Percentiles rank a stretch among this genome's conserved stretches.
phyloP scores from a whole-genome alignment of 2,888 invertebrate genomes.

The Ochlodes sylvanus region DNA sequence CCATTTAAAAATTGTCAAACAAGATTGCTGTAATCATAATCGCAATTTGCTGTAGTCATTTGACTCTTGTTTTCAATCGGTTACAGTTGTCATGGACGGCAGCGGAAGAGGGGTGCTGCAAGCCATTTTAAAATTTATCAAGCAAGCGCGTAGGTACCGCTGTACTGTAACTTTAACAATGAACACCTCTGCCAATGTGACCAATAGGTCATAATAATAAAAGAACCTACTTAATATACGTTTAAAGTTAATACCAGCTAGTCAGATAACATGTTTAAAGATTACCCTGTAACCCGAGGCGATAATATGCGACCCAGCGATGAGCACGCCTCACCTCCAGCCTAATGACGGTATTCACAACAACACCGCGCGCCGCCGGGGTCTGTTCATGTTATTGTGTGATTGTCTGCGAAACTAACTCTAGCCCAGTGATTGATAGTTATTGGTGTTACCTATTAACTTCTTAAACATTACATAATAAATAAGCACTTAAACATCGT shows the following conservation, averaged over 20 bases:
- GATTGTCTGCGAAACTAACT: background rate
- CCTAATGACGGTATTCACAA: slow-evolving; percentile 18
- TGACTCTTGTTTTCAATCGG: too few species aligned
- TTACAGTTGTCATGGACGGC: too few species aligned
- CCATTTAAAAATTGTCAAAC: too few species aligned
- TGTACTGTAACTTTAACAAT: too few species aligned
- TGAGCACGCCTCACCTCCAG: slow-evolving; percentile 16
- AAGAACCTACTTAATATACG: background rate
- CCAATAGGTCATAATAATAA: too few species aligned
- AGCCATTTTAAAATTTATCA: too few species aligned
- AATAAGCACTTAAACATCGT: too few species aligned
- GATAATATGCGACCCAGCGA: slow-evolving; percentile 18
- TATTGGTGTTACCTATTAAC: background rate
- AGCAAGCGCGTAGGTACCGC: too few species aligned
- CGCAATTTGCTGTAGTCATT: too few species aligned
- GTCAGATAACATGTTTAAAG: slow-evolving; percentile 12
- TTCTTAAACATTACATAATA: background rate
- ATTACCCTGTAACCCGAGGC: slow-evolving; percentile 9
- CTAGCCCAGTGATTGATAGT: background rate
- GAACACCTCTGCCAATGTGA: too few species aligned
- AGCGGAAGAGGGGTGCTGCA: too few species aligned
- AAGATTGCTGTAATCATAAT: too few species aligned
- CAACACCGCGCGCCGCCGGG: background rate
- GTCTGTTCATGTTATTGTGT: background rate
- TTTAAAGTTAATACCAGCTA: slow-evolving; percentile 4